Conservation (phyloP, 1,140 invertebrate genomes). For the Heliothis subflexa region DNA sequence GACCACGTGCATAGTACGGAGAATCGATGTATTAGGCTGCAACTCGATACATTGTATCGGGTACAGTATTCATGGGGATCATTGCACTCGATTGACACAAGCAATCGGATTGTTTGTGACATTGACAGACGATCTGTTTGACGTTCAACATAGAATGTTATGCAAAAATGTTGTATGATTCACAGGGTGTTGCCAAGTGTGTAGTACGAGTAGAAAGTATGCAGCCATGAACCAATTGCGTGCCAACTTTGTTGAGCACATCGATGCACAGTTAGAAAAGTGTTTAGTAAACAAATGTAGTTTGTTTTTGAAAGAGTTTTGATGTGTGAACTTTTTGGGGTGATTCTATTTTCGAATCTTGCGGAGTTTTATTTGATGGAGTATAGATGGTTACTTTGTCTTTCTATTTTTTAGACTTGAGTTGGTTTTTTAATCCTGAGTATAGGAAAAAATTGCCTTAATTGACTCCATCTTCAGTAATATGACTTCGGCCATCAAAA, state of each 20-base stretch:
- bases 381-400: too few relatives aligned
- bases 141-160: neutral
- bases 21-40: slow-evolving; percentile 31
- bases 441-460: too few relatives aligned
- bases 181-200: neutral
- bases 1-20: slow-evolving; percentile 6
- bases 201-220: slow-evolving; percentile 25
- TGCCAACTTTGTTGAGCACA: slow-evolving; percentile 4
- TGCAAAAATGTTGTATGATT: slow-evolving; percentile 21
- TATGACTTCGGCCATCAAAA: too few relatives aligned
- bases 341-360: neutral
- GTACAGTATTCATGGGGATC: slow-evolving; percentile 24
- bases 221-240: slow-evolving; percentile 14
- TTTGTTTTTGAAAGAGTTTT: slow-evolving; percentile 7
- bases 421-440: too few relatives aligned
- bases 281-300: slow-evolving; percentile 31
- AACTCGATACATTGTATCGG: slow-evolving; percentile 37
- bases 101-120: slow-evolving; percentile 21
- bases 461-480: too few relatives aligned
- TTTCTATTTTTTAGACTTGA: too few relatives aligned
- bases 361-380: too few relatives aligned
- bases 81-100: slow-evolving; percentile 43
- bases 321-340: neutral
- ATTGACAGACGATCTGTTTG: neutral
- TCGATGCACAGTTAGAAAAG: slow-evolving; percentile 17